Evolutionary conservation across 1,140 invertebrate genomes (phyloP), one percentile per base, ranked within the genome.

Genomic region (Thaumetopoea pityocampa): DNA sequence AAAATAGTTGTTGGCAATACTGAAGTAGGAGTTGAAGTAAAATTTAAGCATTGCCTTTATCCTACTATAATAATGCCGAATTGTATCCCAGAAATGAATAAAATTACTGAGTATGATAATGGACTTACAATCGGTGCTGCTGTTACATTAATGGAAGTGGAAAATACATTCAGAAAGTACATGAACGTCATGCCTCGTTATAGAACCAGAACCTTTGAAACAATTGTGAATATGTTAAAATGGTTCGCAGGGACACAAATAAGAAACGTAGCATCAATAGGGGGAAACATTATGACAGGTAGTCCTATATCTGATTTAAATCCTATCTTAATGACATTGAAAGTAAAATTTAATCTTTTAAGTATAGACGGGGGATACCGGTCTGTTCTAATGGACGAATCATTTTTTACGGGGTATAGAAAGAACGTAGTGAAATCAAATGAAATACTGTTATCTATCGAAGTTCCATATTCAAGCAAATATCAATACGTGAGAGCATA

Each of bases 211-310:
- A 89, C 95, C 24, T 94, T 95, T 50, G 67, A 80, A 33, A 89
- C 91, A 24, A 90, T 96, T 27, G 85, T 94, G 4, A 89, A 94
- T 33, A 98, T 98, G 93, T 85, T 98, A 3, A 90, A 95, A 62
- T 97, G 93, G 90, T 98, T 98, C 89, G 96, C 96, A 42, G 95
- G 97, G 9, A 95, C 95, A 80, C 97, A 99, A 85, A 97, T 98
- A 46, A 87, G 96, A 57, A 98, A 89, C 57, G 89, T 91, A 1
- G 89, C 89, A 80, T 91, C 93, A n/a, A 79, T 98, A 10, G 96
- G 94, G 28, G 96, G 96, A 24, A 98, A 98, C 73, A 96, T 98
- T 30, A 96, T 98, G 89, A 98, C 96, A 0, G 95, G 95, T 5
- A 98, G 96, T 82, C 97, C 97, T 0, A 98, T 98, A 69, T 98